phyloP scores from a whole-genome alignment of 2,113 vertebrate species.

The human (Homo sapiens) region GRCh38 chr15:46545501-46546000 shows the following conservation, averaged over 20 bases:
- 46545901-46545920: not conserved
- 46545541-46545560: not conserved
- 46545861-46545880: not conserved
- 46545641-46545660: not conserved
- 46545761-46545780: not conserved
- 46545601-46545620: not conserved
- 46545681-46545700: not conserved
- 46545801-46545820: not conserved
- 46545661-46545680: not conserved
- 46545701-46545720: not conserved
- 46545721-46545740: not conserved
- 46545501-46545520: not conserved
- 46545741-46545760: not conserved
- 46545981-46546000: not conserved
- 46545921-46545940: not conserved
- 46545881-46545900: not conserved
- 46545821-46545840: not conserved
- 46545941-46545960: not conserved
- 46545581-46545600: not conserved
- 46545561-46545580: not conserved
- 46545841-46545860: not conserved
- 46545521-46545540: not conserved
- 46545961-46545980: not conserved
- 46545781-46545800: not conserved
- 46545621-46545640: not conserved